Base-by-base conservation (phyloP, 30 jellyfish, hydroid and myxozoan genomes). In the Pseudorhiza aurosa region DNA sequence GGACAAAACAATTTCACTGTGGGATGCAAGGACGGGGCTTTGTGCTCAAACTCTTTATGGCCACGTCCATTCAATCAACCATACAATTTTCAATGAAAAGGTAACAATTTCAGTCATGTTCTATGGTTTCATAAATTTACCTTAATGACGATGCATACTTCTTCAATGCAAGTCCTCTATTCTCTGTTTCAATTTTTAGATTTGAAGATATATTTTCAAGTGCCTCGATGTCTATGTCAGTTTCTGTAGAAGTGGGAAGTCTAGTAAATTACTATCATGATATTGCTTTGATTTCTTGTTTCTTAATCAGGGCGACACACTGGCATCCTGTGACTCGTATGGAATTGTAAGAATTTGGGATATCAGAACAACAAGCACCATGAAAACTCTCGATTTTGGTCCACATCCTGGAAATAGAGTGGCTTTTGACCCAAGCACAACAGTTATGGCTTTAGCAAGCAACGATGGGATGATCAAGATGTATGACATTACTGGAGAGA, bases 21-120 rank as follows among this genome's bases (percentile, higher is more conserved):
- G 98, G 98, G 98, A 92, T 81, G 95, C 95, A 30, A 80, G 98
- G 39, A 92, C 98, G 18, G 96, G 95, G 17, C 88, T 92, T 46
- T 86, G 96, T 73, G 95, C 93, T 18, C 95, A 85, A 49, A 92
- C 98, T 26, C 88, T 92, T 19, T 77, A 92, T 78, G 98, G 96
- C 22, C 98, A 92, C 77, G 69, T 85, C 24, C 91, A 92, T 58
- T 82, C 98, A 1, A 80, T 92, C 2, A 92, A 92, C 33, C 92
- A 85, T 57, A 96, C 68, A 27, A 32, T 91, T 9, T 92, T 92
- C 68, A 92, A 92, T 46, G 35, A 77, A 63, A 95, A 92, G 93
- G 98, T 90, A 49, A 82, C 73, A 5, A 3, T 47, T n/a, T 72
- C 10, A 22, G 24, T n/a, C 17, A 33, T 36, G 21, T 8, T 24